Evolutionary conservation across 2,797 vertebrate genomes (phyloP).

Genomic region (Esox lucius): DNA sequence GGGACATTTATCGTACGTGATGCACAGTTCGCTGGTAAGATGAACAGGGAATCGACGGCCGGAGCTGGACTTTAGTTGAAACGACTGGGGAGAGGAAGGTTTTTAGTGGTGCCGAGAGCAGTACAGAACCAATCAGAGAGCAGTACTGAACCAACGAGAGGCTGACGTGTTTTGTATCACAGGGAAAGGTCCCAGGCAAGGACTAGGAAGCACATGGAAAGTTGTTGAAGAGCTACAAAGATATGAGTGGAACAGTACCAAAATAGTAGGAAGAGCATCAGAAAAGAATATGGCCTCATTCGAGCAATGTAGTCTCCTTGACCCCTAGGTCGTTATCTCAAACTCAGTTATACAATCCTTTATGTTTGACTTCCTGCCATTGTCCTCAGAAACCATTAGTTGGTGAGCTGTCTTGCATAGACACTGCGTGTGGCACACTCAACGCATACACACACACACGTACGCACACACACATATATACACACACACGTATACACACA

Average conservation of each 20-base stretch:
- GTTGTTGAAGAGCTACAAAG: neutral
- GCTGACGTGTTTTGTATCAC: neutral
- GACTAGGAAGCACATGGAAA: neutral
- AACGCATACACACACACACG: neutral
- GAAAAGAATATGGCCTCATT: neutral
- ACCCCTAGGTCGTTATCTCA: neutral
- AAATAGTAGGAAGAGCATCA: neutral
- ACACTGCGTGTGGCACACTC: neutral
- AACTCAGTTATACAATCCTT: neutral
- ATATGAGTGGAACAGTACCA: neutral
- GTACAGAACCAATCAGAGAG: constrained; percentile 7
- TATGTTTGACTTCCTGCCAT: neutral
- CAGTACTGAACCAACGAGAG: neutral
- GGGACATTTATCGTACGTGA: constrained; percentile 7
- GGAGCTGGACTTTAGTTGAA: constrained; percentile 14
- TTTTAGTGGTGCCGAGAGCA: constrained; percentile 1
- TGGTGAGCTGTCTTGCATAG: neutral
- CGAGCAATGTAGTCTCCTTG: neutral
- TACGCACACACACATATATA: neutral
- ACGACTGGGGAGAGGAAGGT: constrained; percentile 5
- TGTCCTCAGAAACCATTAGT: neutral
- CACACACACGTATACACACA: neutral
- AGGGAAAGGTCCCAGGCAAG: neutral
- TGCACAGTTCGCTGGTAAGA: constrained; percentile 7
- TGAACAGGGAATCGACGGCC: constrained; percentile 12